Conservation (phyloP, 2,888 invertebrate species). For the Parnassius apollo region DNA sequence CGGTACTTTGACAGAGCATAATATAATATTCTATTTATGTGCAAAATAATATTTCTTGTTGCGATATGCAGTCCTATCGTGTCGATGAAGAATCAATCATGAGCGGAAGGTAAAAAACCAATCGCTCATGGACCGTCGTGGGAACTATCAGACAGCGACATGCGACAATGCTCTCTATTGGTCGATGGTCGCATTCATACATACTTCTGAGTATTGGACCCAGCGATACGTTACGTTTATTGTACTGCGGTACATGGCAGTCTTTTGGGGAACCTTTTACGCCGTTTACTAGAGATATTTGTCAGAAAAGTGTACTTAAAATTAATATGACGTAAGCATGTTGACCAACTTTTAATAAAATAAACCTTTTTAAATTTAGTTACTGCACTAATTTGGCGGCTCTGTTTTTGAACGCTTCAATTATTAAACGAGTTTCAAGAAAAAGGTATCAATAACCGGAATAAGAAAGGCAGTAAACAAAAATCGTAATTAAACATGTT, state of each 20-base stretch:
- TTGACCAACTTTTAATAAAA: neutral
- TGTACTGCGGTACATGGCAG: slow-evolving; percentile 13
- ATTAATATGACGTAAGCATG: neutral
- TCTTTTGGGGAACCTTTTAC: slow-evolving; percentile 21
- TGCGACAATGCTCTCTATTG: slow-evolving; percentile 64
- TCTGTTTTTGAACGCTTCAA: slow-evolving; percentile 4
- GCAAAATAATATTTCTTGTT: too few relatives aligned
- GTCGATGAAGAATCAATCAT: slow-evolving; percentile 30
- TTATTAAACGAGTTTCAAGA: slow-evolving; percentile 11
- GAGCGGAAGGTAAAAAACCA: slow-evolving; percentile 22
- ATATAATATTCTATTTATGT: too few relatives aligned
- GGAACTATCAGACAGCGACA: slow-evolving; percentile 59
- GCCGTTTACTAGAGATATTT: neutral
- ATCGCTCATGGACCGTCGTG: slow-evolving; percentile 44
- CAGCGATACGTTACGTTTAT: slow-evolving; percentile 18
- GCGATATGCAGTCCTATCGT: neutral
- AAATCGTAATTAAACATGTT: slow-evolving; percentile 15
- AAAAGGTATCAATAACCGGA: slow-evolving; percentile 10
- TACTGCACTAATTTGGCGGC: neutral
- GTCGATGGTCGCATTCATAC: slow-evolving; percentile 37
- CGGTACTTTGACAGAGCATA: too few relatives aligned
- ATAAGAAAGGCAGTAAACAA: slow-evolving; percentile 17
- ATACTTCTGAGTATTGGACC: slow-evolving; percentile 25
- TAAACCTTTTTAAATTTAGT: neutral
- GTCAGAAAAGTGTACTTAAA: slow-evolving; percentile 9